These are phyloP conservation scores for Heterotis niloticus DNA, from an alignment of 2,113 vertebrate genomes.

Conservation along the genomic window DNA sequence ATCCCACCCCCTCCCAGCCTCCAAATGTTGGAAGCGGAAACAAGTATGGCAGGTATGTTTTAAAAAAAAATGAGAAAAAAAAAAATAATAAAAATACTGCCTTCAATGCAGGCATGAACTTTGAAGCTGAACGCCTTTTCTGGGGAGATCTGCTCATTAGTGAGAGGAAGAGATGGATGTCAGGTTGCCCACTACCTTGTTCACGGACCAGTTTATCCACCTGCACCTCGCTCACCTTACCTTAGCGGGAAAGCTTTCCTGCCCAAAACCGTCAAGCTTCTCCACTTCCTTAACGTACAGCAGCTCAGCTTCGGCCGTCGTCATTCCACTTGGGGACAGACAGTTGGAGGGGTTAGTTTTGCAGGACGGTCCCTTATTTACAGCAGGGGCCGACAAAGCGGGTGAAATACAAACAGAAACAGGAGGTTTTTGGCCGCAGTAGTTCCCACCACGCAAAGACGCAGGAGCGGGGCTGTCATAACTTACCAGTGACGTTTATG, in stretches of 20 bases:
- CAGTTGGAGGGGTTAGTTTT: no score
- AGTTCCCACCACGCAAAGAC: no score
- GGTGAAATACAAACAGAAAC: no score
- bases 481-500: slow-evolving; percentile 85
- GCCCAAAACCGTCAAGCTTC: slow-evolving; percentile 89
- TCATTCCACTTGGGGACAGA: slow-evolving; percentile 70
- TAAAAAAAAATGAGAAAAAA: no score
- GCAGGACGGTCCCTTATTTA: no score
- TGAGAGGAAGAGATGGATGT: neutral
- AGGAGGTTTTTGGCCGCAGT: no score
- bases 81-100: neutral
- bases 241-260: slow-evolving; percentile 91
- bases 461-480: neutral
- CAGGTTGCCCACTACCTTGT: neutral
- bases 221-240: slow-evolving; percentile 52
- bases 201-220: neutral
- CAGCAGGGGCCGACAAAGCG: no score
- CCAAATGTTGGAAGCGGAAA: no score
- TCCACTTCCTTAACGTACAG: slow-evolving; percentile 92
- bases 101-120: neutral
- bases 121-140: neutral
- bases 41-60: neutral
- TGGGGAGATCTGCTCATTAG: neutral
- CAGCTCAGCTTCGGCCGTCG: slow-evolving; percentile 82
- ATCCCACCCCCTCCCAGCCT: no score